Base-by-base conservation (phyloP, 2,113 vertebrate species). In the Trematocara variabile region DNA sequence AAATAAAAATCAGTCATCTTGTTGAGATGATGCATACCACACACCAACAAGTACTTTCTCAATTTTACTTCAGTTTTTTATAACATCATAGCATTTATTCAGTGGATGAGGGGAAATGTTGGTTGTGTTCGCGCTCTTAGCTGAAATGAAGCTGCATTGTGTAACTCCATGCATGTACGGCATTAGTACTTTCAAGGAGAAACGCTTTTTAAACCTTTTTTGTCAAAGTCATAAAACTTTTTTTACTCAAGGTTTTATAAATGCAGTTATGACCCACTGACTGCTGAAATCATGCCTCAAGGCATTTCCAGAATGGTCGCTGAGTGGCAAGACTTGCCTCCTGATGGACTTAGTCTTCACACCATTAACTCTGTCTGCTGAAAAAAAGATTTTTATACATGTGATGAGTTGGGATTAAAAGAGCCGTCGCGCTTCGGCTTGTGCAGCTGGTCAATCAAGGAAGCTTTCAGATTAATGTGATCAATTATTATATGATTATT, bases 91-190 rank as follows among this genome's bases (percentile, higher is more conserved):
- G 28, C 56, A 18, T 60, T 5, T 33, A 60, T 60, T 60, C 56
- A 8, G 20, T 7, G 53, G 25, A 30, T 22, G 34, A 68, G 34
- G n/a, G 12, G 63, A 41, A 22, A 52, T n/a, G 16, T n/a, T 52
- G 16, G 48, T n/a, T 2, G n/a, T n/a, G 16, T 52, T 2, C 4
- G 18, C 4, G 9, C 16, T 9, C 18, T n/a, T 8, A 52, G n/a
- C 8, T 52, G 18, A 52, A 52, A 33, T 63, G 30, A 63, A n/a
- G 8, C 30, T 34, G 58, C 18, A 11, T 34, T 63, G 58, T 63
- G 30, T n/a, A 0, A 1, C 37, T 44, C 4, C 3, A 1, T 1
- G 37, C 12, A 68, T 25, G 0, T 5, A 0, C 60, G 41, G 6
- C 34, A 41, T 41, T 22, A 68, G 37, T 44, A 25, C 7, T 70